Evolutionary conservation across 2,113 vertebrate species (phyloP).

Genomic region (Charadrius vociferus): DNA sequence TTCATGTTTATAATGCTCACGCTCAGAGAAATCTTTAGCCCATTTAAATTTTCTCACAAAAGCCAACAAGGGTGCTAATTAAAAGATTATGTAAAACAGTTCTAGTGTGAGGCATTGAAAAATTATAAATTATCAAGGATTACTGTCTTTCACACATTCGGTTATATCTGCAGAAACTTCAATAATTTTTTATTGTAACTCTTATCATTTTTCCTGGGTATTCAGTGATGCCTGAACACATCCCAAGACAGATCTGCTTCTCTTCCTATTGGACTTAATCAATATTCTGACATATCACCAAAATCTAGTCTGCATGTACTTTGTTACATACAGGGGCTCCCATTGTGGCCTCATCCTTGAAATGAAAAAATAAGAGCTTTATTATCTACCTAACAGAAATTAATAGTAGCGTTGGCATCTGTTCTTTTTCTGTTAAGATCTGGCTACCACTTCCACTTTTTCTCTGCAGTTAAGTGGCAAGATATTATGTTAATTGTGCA

Average conservation of each 20-base stretch:
- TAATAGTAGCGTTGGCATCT: neutral
- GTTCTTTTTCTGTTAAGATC: neutral
- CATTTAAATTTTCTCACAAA: neutral
- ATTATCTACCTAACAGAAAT: neutral
- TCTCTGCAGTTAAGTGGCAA: neutral
- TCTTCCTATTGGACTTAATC: neutral
- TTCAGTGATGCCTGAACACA: neutral
- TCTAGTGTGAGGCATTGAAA: neutral
- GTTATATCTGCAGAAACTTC: neutral
- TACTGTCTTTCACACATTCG: neutral
- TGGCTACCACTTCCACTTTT: neutral
- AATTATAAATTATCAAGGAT: neutral
- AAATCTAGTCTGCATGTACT: neutral
- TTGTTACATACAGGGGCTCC: neutral
- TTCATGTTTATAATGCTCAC: neutral
- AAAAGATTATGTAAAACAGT: conserved; percentile 10
- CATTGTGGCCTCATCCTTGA: neutral
- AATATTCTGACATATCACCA: neutral
- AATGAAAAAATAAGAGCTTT: neutral
- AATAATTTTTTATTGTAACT: neutral
- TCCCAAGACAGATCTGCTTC: neutral
- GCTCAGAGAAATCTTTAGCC: neutral
- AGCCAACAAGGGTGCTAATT: neutral
- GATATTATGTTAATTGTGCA: neutral
- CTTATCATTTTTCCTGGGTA: neutral